These are phyloP conservation scores for Grapholita molesta DNA, from an alignment of 1,140 invertebrate species.

Conservation along the genomic window DNA sequence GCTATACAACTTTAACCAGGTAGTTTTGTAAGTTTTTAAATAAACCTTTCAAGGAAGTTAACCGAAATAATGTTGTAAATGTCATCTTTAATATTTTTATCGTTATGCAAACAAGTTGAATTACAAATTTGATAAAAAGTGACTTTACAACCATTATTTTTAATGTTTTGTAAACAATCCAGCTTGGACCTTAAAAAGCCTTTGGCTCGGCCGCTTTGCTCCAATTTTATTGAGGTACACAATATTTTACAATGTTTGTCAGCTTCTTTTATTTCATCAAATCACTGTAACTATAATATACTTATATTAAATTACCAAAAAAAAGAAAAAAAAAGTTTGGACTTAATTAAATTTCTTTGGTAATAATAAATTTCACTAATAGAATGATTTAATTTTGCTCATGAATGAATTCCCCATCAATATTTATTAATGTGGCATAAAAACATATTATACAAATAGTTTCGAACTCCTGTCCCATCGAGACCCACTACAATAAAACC, in stretches of 20 bases:
- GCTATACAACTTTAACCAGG: neutral
- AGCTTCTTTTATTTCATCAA: neutral
- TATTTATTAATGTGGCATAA: too few species aligned
- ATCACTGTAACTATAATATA: too few species aligned
- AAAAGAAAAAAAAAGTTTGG: too few species aligned
- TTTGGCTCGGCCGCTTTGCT: neutral
- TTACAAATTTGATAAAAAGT: slow-evolving; percentile 10
- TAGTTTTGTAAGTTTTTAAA: neutral
- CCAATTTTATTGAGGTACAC: neutral
- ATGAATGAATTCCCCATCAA: too few species aligned
- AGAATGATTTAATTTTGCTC: too few species aligned
- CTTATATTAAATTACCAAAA: too few species aligned
- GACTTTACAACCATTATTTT: neutral
- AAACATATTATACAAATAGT: too few species aligned
- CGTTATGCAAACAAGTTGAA: neutral
- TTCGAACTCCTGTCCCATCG: too few species aligned
- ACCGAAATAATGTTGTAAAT: neutral
- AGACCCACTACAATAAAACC: too few species aligned
- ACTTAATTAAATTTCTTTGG: neutral
- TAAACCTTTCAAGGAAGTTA: neutral
- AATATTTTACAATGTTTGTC: neutral
- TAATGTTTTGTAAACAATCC: neutral
- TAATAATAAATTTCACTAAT: too few species aligned
- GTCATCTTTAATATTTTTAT: neutral
- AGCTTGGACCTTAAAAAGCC: neutral